Percentiles rank a stretch among this genome's conserved stretches.
These are phyloP conservation scores for Hippasteria phrygiana DNA, from an alignment of 53 echinoderm and acorn worm species.

Conservation along the genomic window DNA sequence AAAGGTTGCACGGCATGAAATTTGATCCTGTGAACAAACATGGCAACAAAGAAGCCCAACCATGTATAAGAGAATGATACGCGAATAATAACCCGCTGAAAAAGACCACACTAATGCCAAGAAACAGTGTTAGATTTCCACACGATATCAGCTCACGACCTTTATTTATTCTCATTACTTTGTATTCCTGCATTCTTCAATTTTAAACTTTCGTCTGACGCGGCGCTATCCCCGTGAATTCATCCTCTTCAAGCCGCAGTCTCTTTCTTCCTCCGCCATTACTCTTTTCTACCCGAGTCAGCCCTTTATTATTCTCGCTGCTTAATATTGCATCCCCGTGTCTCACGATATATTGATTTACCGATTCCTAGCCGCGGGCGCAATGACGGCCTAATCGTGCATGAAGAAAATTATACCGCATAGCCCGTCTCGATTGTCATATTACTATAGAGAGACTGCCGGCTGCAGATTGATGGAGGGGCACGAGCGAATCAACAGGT, in stretches of 20 bases:
- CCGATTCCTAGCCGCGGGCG: constrained; percentile 55
- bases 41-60: too few relatives aligned
- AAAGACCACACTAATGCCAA: too few relatives aligned
- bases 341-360: constrained; percentile 63
- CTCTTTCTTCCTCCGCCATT: neutral
- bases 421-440: constrained; percentile 43
- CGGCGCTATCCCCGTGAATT: constrained; percentile 29
- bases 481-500: constrained; percentile 52
- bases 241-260: neutral
- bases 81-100: too few relatives aligned
- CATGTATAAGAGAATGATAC: too few relatives aligned
- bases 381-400: constrained; percentile 47
- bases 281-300: constrained; percentile 2
- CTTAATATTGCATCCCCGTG: constrained; percentile 61
- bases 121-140: too few relatives aligned
- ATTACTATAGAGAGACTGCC: constrained; percentile 2
- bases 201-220: constrained; percentile 22
- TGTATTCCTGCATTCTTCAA: constrained; percentile 13
- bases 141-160: neutral
- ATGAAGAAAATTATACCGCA: constrained; percentile 46
- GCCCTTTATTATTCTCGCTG: constrained; percentile 61
- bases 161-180: neutral
- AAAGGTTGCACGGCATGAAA: too few relatives aligned
- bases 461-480: neutral
- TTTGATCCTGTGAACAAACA: too few relatives aligned